Conservation (phyloP, 1,140 invertebrate genomes). For the Vollenhovia emeryi region DNA sequence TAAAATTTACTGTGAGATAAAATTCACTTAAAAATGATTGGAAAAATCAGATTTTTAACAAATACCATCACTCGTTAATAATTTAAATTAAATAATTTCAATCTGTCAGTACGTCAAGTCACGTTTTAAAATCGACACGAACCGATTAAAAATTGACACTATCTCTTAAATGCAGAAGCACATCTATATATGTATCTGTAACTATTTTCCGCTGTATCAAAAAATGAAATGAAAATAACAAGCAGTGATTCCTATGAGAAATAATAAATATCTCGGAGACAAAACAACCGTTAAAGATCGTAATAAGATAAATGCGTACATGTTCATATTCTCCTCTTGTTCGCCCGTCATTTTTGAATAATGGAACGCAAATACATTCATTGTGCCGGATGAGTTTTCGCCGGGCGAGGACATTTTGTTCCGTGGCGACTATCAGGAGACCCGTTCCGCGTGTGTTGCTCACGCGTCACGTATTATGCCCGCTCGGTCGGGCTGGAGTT, state of each 20-base stretch:
- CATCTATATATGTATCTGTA: background rate
- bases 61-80: background rate
- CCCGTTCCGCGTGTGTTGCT: slow-evolving; percentile 47
- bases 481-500: slow-evolving; percentile 16
- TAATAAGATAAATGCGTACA: background rate
- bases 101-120: background rate
- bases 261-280: background rate
- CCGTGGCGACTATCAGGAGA: slow-evolving; percentile 56
- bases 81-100: background rate
- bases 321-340: background rate
- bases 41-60: background rate
- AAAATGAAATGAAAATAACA: slow-evolving; percentile 12
- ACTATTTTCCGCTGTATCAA: background rate
- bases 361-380: slow-evolving; percentile 9
- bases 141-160: background rate
- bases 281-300: background rate
- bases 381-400: slow-evolving; percentile 12
- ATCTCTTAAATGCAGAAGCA: background rate
- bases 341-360: slow-evolving; percentile 19
- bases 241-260: background rate
- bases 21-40: background rate
- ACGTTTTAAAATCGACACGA: background rate
- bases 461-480: slow-evolving; percentile 63
- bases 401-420: slow-evolving; percentile 31
- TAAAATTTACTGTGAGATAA: background rate